Conservation (phyloP, 2,888 invertebrate genomes). For the Cryptophagus acutangulus region DNA sequence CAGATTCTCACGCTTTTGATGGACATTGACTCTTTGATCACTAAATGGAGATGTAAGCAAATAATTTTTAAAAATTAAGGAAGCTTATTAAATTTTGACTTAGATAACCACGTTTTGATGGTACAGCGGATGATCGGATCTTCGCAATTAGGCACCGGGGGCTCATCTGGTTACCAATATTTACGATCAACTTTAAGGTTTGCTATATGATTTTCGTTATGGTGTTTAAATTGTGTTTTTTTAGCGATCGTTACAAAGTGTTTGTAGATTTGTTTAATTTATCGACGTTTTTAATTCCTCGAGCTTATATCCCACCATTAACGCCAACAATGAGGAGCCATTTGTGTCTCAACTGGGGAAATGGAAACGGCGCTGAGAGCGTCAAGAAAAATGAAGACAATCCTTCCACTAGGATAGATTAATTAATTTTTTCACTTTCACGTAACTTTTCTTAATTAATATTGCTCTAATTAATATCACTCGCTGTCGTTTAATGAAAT, state of each 20-base stretch:
- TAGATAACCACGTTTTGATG: slow-evolving; percentile 97
- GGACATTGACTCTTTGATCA: slow-evolving; percentile 97
- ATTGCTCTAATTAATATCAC: no score
- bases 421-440: no score
- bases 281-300: slow-evolving; percentile 92
- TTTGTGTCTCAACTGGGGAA: slow-evolving; percentile 58
- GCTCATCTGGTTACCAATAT: slow-evolving; percentile 97
- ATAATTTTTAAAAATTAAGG: slow-evolving; percentile 3
- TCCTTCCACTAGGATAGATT: no score
- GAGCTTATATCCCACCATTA: slow-evolving; percentile 84
- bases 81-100: not conserved
- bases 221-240: no score
- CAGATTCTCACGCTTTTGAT: slow-evolving; percentile 90
- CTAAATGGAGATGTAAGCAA: slow-evolving; percentile 95
- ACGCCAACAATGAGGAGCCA: slow-evolving; percentile 76
- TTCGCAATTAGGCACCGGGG: slow-evolving; percentile 93
- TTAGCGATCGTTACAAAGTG: slow-evolving; percentile 96
- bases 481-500: no score
- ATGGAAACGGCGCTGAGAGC: slow-evolving; percentile 10
- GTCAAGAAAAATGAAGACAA: slow-evolving; percentile 3
- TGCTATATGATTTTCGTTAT: slow-evolving; percentile 1
- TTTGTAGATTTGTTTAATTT: slow-evolving; percentile 96
- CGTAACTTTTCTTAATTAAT: no score
- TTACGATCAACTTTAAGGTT: slow-evolving; percentile 93
- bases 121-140: slow-evolving; percentile 99